Base-by-base conservation (phyloP, 2,113 vertebrate genomes). In the Anguilla japonica region DNA sequence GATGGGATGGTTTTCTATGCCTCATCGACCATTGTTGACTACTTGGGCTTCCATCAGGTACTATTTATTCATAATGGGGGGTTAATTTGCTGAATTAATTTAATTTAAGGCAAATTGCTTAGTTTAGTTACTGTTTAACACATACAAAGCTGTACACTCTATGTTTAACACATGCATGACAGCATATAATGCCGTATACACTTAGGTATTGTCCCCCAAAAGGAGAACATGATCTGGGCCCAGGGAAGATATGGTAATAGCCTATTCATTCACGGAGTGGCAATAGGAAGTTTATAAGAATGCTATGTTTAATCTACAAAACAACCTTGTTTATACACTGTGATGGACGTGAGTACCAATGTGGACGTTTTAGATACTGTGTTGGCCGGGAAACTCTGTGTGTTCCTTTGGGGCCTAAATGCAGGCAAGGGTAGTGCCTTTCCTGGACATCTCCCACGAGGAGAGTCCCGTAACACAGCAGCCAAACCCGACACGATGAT, bases 41-140 rank as follows among this genome's bases (percentile, higher is more conserved):
- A 99, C 81, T 94, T 99, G 91, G 98, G 98, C 83, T 99, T 99
- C 93, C 98, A 99, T 92, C 98, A 99, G 97, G 98, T 99, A 94
- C 93, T 93, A 87, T 87, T 63, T 82, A 83, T 43, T 26, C 67
- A 80, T 43, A 60, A 3, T 50, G 7, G 22, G 60, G 34, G 57
- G 22, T 63, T n/a, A 26, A 16, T 46, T 0, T 29, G n/a, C 46
- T n/a, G 8, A 56, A 18, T 83, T 29, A 41, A 20, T 84, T 3
- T 26, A 20, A 20, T 22, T 20, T 67, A 5, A 41, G 1, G 34
- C 43, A 83, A 40, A 83, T 40, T 26, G 18, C 50, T 53, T 41
- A 41, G 56, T 18, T 63, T 46, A 46, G 43, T 53, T 53, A 53
- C 7, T 53, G 50, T 53, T 11, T 53, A 53, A 53, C 50, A 53